phyloP scores from a whole-genome alignment of 30 jellyfish, hydroid and myxozoan genomes.

The Aurelia aurita region DNA sequence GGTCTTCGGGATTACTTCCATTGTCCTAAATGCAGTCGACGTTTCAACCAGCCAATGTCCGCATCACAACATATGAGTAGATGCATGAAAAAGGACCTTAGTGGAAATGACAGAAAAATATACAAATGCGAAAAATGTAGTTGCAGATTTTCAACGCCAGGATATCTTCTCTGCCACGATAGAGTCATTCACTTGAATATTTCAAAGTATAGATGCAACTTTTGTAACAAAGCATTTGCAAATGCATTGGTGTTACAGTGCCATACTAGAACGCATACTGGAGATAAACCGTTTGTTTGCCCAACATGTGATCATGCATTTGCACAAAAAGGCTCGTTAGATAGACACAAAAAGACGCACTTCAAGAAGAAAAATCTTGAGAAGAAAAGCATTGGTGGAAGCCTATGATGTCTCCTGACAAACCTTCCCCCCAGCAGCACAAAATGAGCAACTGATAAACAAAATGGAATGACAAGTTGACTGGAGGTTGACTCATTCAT shows the following conservation, averaged over 20 bases:
- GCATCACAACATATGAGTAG: slow-evolving; percentile 28
- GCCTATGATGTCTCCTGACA: too few species aligned
- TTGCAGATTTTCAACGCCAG: slow-evolving; percentile 27
- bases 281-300: slow-evolving; percentile 58
- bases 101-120: slow-evolving; percentile 12
- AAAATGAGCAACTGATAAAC: too few species aligned
- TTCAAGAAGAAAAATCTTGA: not conserved
- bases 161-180: slow-evolving; percentile 57
- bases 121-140: slow-evolving; percentile 51
- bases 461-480: too few species aligned
- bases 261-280: slow-evolving; percentile 69
- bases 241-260: slow-evolving; percentile 42
- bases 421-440: too few species aligned
- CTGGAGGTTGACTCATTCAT: too few species aligned
- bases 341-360: slow-evolving; percentile 50
- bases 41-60: slow-evolving; percentile 8
- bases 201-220: slow-evolving; percentile 42
- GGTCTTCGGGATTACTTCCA: not conserved
- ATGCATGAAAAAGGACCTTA: slow-evolving; percentile 8
- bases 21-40: slow-evolving; percentile 46
- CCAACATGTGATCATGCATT: slow-evolving; percentile 28
- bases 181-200: slow-evolving; percentile 44
- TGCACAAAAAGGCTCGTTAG: slow-evolving; percentile 65
- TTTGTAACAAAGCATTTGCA: slow-evolving; percentile 50
- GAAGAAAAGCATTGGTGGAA: too few species aligned